These are phyloP conservation scores for Knipowitschia caucasica DNA, from an alignment of 2,797 vertebrate genomes.

Conservation along the genomic window DNA sequence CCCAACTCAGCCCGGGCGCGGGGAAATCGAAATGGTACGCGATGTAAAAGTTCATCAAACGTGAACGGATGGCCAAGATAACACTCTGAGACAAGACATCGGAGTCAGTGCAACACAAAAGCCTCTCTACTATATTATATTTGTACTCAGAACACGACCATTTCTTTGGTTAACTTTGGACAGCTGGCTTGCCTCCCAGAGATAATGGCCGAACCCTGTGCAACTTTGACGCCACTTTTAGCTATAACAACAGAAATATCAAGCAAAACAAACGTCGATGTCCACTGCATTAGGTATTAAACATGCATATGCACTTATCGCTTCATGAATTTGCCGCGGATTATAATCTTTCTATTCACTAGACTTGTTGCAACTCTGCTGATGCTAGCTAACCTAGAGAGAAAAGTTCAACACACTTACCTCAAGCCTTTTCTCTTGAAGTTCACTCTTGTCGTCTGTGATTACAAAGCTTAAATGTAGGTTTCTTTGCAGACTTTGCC, in stretches of 20 bases:
- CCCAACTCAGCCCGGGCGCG: slow-evolving; percentile 50
- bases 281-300: too few relatives aligned
- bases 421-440: slow-evolving; percentile 57
- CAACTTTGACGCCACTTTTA: slow-evolving; percentile 18
- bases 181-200: slow-evolving; percentile 40
- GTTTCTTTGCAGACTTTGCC: background rate
- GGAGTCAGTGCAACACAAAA: fast-evolving
- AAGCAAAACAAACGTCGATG: background rate
- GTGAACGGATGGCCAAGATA: fast-evolving
- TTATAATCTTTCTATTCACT: background rate
- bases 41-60: slow-evolving; percentile 20
- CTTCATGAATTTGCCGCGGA: too few relatives aligned
- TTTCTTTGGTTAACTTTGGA: slow-evolving; percentile 29
- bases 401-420: slow-evolving; percentile 36
- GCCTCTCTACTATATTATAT: fast-evolving
- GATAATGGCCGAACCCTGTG: slow-evolving; percentile 57
- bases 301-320: too few relatives aligned
- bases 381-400: background rate
- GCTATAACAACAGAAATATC: background rate
- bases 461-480: background rate
- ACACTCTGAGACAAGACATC: fast-evolving
- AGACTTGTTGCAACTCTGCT: slow-evolving; percentile 4
- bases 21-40: slow-evolving; percentile 53
- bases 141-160: background rate
- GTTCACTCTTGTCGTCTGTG: slow-evolving; percentile 36